phyloP scores from a whole-genome alignment of 2,888 invertebrate species.

The Amphimallon solstitiale region DNA sequence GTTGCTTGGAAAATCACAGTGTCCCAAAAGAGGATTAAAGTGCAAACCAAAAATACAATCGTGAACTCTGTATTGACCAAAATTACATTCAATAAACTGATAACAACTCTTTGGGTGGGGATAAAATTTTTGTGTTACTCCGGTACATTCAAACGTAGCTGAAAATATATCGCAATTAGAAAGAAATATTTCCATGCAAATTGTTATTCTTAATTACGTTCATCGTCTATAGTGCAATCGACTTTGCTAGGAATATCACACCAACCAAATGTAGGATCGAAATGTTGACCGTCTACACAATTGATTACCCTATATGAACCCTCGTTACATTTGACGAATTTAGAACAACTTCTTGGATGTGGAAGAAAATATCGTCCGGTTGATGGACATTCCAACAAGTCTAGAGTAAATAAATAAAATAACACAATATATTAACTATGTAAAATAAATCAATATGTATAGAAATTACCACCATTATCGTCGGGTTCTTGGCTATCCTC shows the following conservation, averaged over 20 bases:
- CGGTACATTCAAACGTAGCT: constrained; percentile 9
- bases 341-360: constrained; percentile 36
- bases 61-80: constrained; percentile 46
- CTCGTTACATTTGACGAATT: constrained; percentile 35
- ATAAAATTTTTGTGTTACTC: constrained; percentile 37
- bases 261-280: constrained; percentile 17
- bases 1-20: constrained; percentile 50
- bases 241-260: constrained; percentile 23
- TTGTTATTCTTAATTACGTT: too few species aligned
- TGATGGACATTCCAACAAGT: neutral
- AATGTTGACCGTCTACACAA: constrained; percentile 32
- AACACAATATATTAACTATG: neutral
- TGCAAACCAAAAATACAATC: constrained; percentile 48
- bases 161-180: too few species aligned
- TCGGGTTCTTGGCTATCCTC: neutral
- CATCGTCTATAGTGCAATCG: constrained; percentile 46
- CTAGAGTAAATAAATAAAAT: neutral
- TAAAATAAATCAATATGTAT: too few species aligned
- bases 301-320: constrained; percentile 1
- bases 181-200: too few species aligned
- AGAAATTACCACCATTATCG: neutral
- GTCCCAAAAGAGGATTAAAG: constrained; percentile 46
- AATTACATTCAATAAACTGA: constrained; percentile 48
- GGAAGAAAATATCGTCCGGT: neutral
- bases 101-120: constrained; percentile 48